phyloP scores from a whole-genome alignment of 2,888 invertebrate genomes.

The Chesias legatella region DNA sequence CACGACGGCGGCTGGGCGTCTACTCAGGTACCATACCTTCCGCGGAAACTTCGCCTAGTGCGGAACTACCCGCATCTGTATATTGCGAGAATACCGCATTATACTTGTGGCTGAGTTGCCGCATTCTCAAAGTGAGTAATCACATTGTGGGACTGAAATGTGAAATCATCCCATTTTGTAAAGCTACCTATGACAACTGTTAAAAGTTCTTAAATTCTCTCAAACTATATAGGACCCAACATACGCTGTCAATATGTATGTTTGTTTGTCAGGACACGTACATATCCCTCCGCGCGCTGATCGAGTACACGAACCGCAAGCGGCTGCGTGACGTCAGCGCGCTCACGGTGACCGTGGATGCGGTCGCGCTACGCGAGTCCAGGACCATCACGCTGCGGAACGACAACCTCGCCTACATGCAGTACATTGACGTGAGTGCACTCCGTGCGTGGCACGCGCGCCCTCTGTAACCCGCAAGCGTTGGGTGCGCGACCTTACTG shows the following conservation, averaged over 20 bases:
- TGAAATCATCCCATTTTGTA: no score
- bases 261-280: constrained; percentile 93
- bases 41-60: no score
- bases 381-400: constrained; percentile 77
- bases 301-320: constrained; percentile 92
- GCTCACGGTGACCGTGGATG: constrained; percentile 89
- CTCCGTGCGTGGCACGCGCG: not conserved
- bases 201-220: no score
- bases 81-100: no score
- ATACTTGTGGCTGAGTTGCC: no score
- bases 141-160: no score
- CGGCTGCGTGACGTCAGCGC: constrained; percentile 91
- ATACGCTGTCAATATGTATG: no score
- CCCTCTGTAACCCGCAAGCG: not conserved
- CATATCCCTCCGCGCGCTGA: constrained; percentile 92
- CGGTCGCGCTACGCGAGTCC: constrained; percentile 82
- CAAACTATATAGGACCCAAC: no score
- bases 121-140: no score
- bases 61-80: no score
- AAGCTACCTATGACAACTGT: no score
- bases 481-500: not conserved
- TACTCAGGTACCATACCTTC: constrained; percentile 83
- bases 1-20: constrained; percentile 94
- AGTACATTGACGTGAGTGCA: constrained; percentile 86
- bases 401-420: constrained; percentile 88